Evolutionary conservation across 2,113 vertebrate genomes (phyloP), one percentile per base, ranked within the genome.

Genomic region (Hirundichthys speculiger): DNA sequence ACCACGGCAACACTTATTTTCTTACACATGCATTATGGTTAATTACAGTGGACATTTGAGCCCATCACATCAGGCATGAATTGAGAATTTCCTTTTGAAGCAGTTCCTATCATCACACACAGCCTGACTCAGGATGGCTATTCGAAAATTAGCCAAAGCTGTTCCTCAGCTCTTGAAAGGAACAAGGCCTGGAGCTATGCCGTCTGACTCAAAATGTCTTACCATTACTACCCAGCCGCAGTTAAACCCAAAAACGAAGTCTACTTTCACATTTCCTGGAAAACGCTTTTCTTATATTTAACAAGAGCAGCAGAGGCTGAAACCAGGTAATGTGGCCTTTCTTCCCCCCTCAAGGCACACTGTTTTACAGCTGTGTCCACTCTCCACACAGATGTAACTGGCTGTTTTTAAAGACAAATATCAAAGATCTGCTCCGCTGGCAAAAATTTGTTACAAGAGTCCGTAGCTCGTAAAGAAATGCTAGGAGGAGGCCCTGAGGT

Each of bases 371-470:
- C 60, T 9, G 63, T 45, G 22, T 72, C 69, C 79, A 50, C 67
- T 80, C 79, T 70, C 56, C 25, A 41, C 52, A 80, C 82, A 84
- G 66, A 86, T 82, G 85, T 76, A 77, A 80, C 76, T 39, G 41
- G 47, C 65, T 56, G 55, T 64, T 79, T 78, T 77, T 70, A 73
- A 81, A 84, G 78, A 77, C 27, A 73, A 85, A 88, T 87, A 90
- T 90, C 82, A 89, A 88, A 90, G 86, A 79, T 79, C 74, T 84
- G 82, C 78, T 80, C 62, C 61, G 67, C 77, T 62, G 20, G 76
- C 83, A 79, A 77, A 79, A 79, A 82, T 64, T 39, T 67, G 72
- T 82, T 75, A 77, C 69, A 74, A 64, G 73, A 71, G 53, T 13
- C 74, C 57, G 55, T 41, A 12, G 75, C 81, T 88, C n/a, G 21